These are phyloP conservation scores for Drusus annulatus DNA, from an alignment of 1,140 invertebrate species.

Conservation along the genomic window DNA sequence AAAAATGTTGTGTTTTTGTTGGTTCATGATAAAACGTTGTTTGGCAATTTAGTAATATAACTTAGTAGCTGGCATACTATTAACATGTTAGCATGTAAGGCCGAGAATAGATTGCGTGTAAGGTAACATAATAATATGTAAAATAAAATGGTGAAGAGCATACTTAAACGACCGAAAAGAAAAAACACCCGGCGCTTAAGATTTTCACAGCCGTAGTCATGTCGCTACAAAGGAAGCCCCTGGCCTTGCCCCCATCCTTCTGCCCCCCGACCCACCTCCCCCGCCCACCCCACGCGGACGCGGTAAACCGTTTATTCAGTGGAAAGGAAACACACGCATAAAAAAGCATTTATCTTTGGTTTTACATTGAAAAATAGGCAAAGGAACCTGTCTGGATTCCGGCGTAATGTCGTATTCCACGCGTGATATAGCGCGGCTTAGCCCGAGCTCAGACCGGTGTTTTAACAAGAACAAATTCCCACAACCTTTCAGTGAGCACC, in stretches of 20 bases:
- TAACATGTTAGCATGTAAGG: too few species aligned
- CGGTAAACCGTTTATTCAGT: constrained; percentile 11
- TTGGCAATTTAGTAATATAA: too few species aligned
- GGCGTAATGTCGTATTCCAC: constrained; percentile 42
- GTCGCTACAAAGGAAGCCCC: not conserved
- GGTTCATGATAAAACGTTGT: too few species aligned
- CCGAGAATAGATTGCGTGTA: too few species aligned
- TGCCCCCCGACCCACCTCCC: not conserved
- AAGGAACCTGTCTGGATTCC: constrained; percentile 24
- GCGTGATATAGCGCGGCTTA: not conserved
- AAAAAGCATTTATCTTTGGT: constrained; percentile 35
- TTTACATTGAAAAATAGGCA: constrained; percentile 28
- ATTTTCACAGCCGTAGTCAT: not conserved
- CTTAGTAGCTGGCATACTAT: too few species aligned
- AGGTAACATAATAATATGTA: too few species aligned
- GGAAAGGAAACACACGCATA: constrained; percentile 28
- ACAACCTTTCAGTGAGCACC: not conserved
- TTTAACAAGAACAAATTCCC: constrained; percentile 49
- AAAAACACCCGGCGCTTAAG: not conserved
- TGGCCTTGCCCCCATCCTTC: too few species aligned
- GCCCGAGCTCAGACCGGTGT: constrained; percentile 29
- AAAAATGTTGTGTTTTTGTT: too few species aligned
- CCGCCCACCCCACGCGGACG: not conserved
- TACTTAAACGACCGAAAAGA: not conserved
- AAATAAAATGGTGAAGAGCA: too few species aligned